These are phyloP conservation scores for Sesamia inferens DNA, from an alignment of 2,888 invertebrate genomes.

Conservation along the genomic window DNA sequence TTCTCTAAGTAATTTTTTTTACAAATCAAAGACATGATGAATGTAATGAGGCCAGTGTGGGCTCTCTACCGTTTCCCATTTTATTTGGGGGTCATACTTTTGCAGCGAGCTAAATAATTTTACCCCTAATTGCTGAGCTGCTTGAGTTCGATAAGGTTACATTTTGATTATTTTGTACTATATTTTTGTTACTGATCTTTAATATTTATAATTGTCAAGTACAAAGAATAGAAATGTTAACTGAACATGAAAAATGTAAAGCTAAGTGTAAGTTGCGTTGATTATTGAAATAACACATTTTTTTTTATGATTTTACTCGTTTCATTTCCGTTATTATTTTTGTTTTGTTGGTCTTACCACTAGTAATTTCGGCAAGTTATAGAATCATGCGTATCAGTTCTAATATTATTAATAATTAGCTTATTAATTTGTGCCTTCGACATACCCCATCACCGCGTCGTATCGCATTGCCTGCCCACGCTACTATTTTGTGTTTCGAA, in stretches of 20 bases:
- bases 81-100: not conserved
- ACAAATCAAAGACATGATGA: not conserved
- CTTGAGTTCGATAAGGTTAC: not conserved
- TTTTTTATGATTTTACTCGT: constrained; percentile 3
- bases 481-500: too few species aligned
- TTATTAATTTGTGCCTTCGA: not conserved
- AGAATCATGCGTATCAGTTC: not conserved
- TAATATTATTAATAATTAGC: not conserved
- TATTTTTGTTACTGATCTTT: not conserved
- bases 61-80: not conserved
- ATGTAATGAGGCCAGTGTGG: not conserved
- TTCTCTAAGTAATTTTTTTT: not conserved
- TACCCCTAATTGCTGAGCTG: not conserved
- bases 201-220: constrained; percentile 16
- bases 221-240: constrained; percentile 28
- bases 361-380: not conserved
- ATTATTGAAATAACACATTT: constrained; percentile 33
- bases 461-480: too few species aligned
- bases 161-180: constrained; percentile 26
- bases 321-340: constrained; percentile 18
- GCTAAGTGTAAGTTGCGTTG: constrained; percentile 35
- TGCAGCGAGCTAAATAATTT: not conserved
- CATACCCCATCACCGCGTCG: too few species aligned
- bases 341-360: not conserved
- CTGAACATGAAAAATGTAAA: constrained; percentile 24